Conservation (phyloP, 2,888 invertebrate genomes). For the Macrophya alboannulata region DNA sequence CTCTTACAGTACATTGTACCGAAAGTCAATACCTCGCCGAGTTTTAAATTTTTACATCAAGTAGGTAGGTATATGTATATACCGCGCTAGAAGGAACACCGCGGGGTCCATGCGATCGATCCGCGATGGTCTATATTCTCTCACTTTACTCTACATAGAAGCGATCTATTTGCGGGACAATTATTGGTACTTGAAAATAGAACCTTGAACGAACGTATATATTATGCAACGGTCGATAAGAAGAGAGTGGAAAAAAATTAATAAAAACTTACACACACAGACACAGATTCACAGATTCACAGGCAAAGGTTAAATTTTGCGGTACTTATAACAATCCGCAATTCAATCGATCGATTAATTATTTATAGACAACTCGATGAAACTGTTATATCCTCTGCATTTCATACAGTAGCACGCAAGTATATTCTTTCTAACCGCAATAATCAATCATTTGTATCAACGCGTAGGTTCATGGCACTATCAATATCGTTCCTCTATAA, state of each 20-base stretch:
- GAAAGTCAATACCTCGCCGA: too few relatives aligned
- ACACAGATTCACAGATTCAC: neutral
- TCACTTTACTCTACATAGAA: too few relatives aligned
- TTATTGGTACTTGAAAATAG: neutral
- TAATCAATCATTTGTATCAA: slow-evolving; percentile 8
- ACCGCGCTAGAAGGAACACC: too few relatives aligned
- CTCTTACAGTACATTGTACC: too few relatives aligned
- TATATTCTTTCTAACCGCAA: neutral
- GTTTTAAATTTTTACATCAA: too few relatives aligned
- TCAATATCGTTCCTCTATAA: neutral
- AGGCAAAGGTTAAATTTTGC: neutral
- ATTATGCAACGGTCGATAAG: neutral
- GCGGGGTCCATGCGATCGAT: too few relatives aligned
- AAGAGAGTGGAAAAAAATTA: neutral
- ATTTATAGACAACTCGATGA: neutral
- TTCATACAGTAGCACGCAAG: neutral
- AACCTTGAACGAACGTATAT: too few relatives aligned
- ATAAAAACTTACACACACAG: too few relatives aligned
- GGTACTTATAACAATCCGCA: neutral
- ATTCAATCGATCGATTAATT: neutral
- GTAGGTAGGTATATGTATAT: too few relatives aligned
- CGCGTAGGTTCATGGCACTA: neutral
- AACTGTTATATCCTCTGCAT: neutral
- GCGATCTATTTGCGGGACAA: neutral
- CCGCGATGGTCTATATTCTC: neutral